Evolutionary conservation across 2,113 vertebrate genomes (phyloP).

Genomic region (Syngnathus scovelli): DNA sequence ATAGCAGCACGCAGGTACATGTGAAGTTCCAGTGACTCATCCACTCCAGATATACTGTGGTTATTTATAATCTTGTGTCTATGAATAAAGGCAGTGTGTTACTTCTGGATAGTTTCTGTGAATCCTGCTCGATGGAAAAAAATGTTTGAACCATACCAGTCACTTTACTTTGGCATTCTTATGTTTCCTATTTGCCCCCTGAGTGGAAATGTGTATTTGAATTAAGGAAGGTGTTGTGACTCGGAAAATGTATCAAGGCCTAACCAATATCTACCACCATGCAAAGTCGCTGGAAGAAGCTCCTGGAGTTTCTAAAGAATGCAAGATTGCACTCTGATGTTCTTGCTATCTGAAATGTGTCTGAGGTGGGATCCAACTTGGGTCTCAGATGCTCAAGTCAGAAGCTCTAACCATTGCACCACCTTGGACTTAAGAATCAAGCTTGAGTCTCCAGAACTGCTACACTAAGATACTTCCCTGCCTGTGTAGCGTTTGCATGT

Average conservation of each 20-base stretch:
- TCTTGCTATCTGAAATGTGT: too few species aligned
- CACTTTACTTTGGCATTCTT: not conserved
- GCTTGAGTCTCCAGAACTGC: too few species aligned
- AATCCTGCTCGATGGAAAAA: conserved; percentile 14
- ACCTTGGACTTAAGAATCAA: too few species aligned
- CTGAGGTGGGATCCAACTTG: too few species aligned
- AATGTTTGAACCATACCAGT: not conserved
- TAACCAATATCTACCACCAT: not conserved
- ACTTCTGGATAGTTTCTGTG: conserved; percentile 18
- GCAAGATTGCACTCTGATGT: not conserved
- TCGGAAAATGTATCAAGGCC: not conserved
- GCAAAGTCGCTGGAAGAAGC: not conserved
- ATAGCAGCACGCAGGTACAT: conserved; percentile 28
- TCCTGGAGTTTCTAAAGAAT: not conserved
- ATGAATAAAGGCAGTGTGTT: conserved; percentile 28
- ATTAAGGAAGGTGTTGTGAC: not conserved
- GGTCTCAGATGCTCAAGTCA: too few species aligned
- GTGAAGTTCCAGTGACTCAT: conserved; percentile 44
- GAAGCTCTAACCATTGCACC: too few species aligned
- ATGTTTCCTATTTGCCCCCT: not conserved
- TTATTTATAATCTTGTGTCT: conserved; percentile 23
- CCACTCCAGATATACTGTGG: conserved; percentile 19
- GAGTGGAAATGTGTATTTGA: not conserved
- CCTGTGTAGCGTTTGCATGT: too few species aligned
- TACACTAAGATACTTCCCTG: too few species aligned